Evolutionary conservation across 2,113 vertebrate genomes (phyloP).

Genomic region (Todiramphus chloris): DNA sequence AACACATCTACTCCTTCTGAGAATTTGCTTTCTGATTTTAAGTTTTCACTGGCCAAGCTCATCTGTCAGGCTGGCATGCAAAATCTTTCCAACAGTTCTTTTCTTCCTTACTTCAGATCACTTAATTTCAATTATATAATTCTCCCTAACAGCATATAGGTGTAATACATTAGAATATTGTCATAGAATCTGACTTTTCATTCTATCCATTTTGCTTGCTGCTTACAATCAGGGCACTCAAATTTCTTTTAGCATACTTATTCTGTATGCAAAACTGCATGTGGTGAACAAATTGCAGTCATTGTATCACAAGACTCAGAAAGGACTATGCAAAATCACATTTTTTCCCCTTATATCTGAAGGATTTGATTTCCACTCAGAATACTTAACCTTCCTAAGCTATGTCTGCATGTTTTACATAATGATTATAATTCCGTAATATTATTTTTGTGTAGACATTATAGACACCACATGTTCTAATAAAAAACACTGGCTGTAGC

Average conservation of each 20-base stretch:
- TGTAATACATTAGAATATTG: conserved; percentile 46
- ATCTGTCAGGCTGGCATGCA: not conserved
- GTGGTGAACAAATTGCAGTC: conserved; percentile 53
- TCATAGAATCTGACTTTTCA: conserved; percentile 9
- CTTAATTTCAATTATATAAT: conserved; percentile 60
- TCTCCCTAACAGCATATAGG: conserved; percentile 46
- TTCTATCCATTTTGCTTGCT: conserved; percentile 45
- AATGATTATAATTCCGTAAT: conserved; percentile 48
- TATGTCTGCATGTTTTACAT: conserved; percentile 31
- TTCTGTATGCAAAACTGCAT: conserved; percentile 53
- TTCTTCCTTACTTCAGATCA: conserved; percentile 41
- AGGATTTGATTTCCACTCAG: conserved; percentile 49
- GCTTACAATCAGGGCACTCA: not conserved
- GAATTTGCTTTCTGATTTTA: not conserved
- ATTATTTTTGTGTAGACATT: conserved; percentile 21
- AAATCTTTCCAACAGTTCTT: not conserved
- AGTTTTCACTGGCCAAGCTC: not conserved
- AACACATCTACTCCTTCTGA: not conserved
- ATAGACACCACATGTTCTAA: conserved; percentile 26
- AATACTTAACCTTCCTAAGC: conserved; percentile 58
- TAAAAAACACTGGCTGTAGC: conserved; percentile 7
- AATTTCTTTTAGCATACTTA: conserved; percentile 31
- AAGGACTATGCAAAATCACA: conserved; percentile 18
- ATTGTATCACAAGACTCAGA: conserved; percentile 54
- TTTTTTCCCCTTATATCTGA: conserved; percentile 16